Evolutionary conservation across 2,113 vertebrate genomes (phyloP).

Genomic region (Mirza zaza): DNA sequence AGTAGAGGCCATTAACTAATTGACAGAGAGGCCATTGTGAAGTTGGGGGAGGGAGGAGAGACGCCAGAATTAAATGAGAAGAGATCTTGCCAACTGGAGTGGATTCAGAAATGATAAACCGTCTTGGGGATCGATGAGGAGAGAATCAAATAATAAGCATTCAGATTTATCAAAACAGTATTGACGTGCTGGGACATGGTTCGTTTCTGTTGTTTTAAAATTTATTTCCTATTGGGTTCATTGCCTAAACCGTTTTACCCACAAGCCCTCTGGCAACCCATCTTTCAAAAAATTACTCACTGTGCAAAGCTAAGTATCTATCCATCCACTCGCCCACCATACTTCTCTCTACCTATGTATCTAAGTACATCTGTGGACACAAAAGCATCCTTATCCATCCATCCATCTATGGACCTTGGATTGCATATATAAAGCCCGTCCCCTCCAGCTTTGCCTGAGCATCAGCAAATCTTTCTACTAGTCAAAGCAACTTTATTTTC

Average conservation of each 20-base stretch:
- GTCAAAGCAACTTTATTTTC: not conserved
- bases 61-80: constrained; percentile 12
- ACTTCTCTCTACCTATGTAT: not conserved
- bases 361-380: not conserved
- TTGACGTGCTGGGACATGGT: not conserved
- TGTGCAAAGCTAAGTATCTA: not conserved
- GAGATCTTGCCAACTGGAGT: not conserved
- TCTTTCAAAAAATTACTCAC: not conserved
- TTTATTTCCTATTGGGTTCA: not conserved
- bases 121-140: not conserved
- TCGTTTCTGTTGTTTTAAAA: constrained; percentile 30
- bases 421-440: not conserved
- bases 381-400: not conserved
- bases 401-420: not conserved
- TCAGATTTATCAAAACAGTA: constrained; percentile 14
- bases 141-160: constrained; percentile 20
- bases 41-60: not conserved
- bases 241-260: not conserved
- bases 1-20: constrained; percentile 26
- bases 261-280: not conserved
- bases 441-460: not conserved
- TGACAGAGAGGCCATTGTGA: not conserved
- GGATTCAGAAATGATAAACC: constrained; percentile 18
- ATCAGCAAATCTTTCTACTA: not conserved
- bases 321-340: not conserved